A percentile compares a stretch with the other conserved stretches of the same genome.
phyloP scores from a whole-genome alignment of 2,797 vertebrate species.

The Sebastes itinus region DNA sequence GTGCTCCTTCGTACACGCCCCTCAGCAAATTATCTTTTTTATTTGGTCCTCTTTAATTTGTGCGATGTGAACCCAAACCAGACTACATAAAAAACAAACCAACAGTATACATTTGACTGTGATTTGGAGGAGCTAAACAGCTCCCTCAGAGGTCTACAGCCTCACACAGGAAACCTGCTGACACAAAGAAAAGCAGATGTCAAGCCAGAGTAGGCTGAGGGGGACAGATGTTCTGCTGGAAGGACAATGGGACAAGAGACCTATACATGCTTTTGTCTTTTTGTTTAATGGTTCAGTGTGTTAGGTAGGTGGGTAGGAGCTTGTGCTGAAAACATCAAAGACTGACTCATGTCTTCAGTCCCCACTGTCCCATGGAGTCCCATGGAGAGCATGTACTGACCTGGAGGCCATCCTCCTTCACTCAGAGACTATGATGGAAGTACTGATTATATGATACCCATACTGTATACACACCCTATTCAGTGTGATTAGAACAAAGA shows the following conservation, averaged over 20 bases:
- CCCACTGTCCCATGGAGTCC: neutral
- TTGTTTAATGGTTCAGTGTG: conserved; percentile 6
- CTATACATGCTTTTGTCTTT: conserved; percentile 50
- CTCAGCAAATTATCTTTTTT: no score
- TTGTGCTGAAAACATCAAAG: neutral
- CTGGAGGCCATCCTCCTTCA: neutral
- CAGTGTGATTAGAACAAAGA: neutral
- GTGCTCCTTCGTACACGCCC: no score
- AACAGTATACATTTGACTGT: no score
- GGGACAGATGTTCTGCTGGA: conserved; percentile 65
- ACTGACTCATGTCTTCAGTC: neutral
- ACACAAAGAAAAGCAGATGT: conserved; percentile 32
- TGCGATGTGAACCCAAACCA: no score
- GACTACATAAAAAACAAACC: no score
- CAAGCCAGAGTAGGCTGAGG: neutral
- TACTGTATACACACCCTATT: neutral
- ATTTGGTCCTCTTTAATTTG: no score
- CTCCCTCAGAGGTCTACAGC: neutral
- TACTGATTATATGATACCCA: neutral
- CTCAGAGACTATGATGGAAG: neutral
- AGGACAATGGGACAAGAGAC: conserved; percentile 49
- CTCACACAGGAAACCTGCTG: conserved; percentile 46
- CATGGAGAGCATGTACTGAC: neutral
- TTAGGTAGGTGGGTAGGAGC: neutral
- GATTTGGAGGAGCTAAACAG: no score